A percentile compares a stretch with the other conserved stretches of the same genome.
phyloP scores from a whole-genome alignment of 1,140 invertebrate genomes.

The Penaeus japonicus region DNA sequence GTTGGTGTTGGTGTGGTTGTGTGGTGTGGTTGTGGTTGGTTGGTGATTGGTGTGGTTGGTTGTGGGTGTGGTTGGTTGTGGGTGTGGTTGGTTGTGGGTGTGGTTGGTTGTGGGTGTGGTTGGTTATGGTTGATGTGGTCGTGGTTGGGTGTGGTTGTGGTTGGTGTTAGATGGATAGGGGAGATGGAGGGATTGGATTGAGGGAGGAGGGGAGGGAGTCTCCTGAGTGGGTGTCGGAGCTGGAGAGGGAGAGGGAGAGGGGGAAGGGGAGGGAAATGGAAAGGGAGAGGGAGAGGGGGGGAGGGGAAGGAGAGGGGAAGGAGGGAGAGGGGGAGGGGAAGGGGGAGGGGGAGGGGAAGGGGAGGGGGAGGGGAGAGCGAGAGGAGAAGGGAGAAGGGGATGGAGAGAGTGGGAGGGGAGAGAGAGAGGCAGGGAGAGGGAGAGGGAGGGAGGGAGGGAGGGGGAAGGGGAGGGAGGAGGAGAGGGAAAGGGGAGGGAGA shows the following conservation, averaged over 20 bases:
- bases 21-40: no score
- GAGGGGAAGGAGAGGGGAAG: background rate
- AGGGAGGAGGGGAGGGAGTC: no score
- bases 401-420: no score
- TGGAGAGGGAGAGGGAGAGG: background rate
- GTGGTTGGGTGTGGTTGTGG: background rate
- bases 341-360: background rate
- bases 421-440: no score
- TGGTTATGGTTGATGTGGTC: background rate
- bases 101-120: background rate
- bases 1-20: no score
- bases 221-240: no score
- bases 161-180: slow-evolving; percentile 64
- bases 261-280: background rate
- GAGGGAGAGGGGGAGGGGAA: background rate
- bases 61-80: background rate
- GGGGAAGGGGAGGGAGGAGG: background rate
- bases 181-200: no score
- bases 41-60: background rate
- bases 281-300: background rate
- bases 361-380: no score
- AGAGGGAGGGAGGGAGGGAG: no score
- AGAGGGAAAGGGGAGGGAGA: background rate
- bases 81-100: background rate
- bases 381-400: no score